Base-by-base conservation (phyloP, 2,113 vertebrate species). In the Xerus inauris region DNA sequence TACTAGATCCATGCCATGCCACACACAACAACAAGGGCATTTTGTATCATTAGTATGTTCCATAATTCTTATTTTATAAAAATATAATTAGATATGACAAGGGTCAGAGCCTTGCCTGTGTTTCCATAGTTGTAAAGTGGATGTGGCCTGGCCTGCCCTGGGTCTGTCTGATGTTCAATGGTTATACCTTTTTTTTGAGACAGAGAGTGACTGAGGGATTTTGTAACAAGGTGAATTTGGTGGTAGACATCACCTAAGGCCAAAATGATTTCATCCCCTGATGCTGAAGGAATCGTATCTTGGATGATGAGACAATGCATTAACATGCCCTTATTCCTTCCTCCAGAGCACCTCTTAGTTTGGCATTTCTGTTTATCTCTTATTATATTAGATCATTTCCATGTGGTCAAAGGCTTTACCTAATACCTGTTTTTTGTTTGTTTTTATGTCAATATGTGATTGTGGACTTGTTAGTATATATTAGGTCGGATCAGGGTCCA, bases 231-330 rank as follows among this genome's bases (percentile, higher is more conserved):
- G 62, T 79, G 92, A 96, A 77, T 72, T 77, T 72, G 17, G 67
- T 62, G 81, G 47, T 92, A 69, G 95, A 85, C 40, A 42, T 91
- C 13, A 86, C n/a, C n/a, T 80, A 51, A 93, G 35, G 40, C n/a
- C 87, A 96, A 69, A 93, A 89, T 89, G 54, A 96, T 24, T 64
- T 97, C 62, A 87, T 94, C 72, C 9, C 62, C 51, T 32, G 14
- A 24, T 20, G 24, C 62, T 42, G 26, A 72, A 42, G 32, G 16
- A 77, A 28, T 82, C 45, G n/a, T n/a, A n/a, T n/a, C 40, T 76
- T 51, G 30, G 8, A 38, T 79, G 10, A 38, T 83, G 69, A 86
- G 76, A 8, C 86, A 38, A 6, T 73, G 5, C 45, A 17, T 59
- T 76, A 32, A 28, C 9, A 3, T 77, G 62, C 9, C 64, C 40